Percentiles rank a stretch among this genome's conserved stretches.
Evolutionary conservation across 2,888 invertebrate genomes (phyloP).

Genomic region (Therioaphis trifolii): DNA sequence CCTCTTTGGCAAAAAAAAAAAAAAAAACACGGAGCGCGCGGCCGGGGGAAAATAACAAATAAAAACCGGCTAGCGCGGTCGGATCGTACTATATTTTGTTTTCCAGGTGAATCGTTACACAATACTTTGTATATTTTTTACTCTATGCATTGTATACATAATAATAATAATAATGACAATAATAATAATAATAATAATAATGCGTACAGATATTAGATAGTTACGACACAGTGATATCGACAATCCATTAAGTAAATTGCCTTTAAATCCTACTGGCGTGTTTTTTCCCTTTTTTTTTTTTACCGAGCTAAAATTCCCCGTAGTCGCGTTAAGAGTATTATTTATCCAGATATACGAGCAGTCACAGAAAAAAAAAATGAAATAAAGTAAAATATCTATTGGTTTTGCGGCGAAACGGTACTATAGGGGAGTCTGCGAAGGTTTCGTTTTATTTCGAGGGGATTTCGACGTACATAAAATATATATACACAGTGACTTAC

Average conservation of each 20-base stretch:
- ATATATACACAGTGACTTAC: no score
- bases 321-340: slow-evolving; percentile 17
- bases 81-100: background rate
- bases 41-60: no score
- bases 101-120: background rate
- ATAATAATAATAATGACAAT: no score
- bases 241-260: slow-evolving; percentile 39
- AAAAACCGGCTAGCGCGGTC: background rate
- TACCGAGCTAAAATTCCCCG: background rate
- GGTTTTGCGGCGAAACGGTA: background rate
- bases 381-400: background rate
- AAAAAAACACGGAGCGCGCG: no score
- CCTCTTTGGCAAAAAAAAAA: slow-evolving; percentile 31
- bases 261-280: slow-evolving; percentile 11
- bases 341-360: background rate
- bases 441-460: slow-evolving; percentile 19
- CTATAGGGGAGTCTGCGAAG: no score
- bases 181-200: no score
- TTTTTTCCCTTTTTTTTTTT: background rate
- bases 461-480: background rate
- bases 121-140: no score
- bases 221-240: background rate
- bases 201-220: no score
- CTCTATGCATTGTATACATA: background rate
- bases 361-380: background rate